phyloP scores from a whole-genome alignment of 2,888 invertebrate genomes.

The Oscheius sp. region DNA sequence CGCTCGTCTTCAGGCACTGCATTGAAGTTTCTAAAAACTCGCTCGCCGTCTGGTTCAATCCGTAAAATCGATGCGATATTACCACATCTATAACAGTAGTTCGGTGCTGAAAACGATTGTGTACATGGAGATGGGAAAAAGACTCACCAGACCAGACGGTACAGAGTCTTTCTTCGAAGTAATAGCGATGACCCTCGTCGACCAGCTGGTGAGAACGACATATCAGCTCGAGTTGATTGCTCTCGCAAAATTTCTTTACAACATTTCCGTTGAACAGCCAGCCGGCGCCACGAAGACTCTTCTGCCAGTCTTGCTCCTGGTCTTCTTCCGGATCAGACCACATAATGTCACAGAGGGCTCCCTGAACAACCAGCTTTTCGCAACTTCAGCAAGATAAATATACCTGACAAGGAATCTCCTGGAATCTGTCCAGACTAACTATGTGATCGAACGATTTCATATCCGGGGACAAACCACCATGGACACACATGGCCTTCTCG shows the following conservation, averaged over 20 bases:
- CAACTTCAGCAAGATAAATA: background rate
- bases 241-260: slow-evolving; percentile 87
- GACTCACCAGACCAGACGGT: slow-evolving; percentile 95
- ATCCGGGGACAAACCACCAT: slow-evolving; percentile 96
- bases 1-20: slow-evolving; percentile 87
- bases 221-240: slow-evolving; percentile 90
- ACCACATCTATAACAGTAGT: slow-evolving; percentile 99
- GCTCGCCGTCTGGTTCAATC: slow-evolving; percentile 77
- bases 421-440: slow-evolving; percentile 50
- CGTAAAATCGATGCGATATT: slow-evolving; percentile 96
- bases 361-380: slow-evolving; percentile 78
- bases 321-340: slow-evolving; percentile 99
- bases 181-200: slow-evolving; percentile 97
- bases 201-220: slow-evolving; percentile 99
- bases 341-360: slow-evolving; percentile 95
- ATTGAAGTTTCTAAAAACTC: slow-evolving; percentile 80
- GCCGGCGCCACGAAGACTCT: slow-evolving; percentile 73
- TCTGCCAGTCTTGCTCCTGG: slow-evolving; percentile 80
- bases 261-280: slow-evolving; percentile 80
- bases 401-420: slow-evolving; percentile 64
- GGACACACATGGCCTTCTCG: slow-evolving; percentile 94
- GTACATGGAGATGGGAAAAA: slow-evolving; percentile 3
- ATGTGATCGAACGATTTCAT: slow-evolving; percentile 88
- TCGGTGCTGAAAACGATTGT: slow-evolving; percentile 85
- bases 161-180: slow-evolving; percentile 95